Evolutionary conservation across 1,140 invertebrate species (phyloP).

Genomic region (Cydia pomonella): DNA sequence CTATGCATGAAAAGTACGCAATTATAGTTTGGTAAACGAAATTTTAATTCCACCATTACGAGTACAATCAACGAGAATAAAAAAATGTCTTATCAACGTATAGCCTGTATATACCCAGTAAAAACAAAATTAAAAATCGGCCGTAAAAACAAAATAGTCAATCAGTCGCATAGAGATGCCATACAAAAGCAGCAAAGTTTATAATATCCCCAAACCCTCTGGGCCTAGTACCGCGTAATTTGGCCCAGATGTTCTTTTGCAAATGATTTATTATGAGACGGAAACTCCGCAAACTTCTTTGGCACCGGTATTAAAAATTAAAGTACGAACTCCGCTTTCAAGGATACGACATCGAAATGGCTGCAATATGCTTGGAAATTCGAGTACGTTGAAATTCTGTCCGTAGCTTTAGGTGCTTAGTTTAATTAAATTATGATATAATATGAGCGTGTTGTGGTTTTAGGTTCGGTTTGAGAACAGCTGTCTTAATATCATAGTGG

Average conservation of each 20-base stretch:
- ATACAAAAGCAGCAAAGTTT: slow-evolving; percentile 12
- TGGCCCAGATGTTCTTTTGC: slow-evolving; percentile 8
- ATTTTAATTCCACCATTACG: no score
- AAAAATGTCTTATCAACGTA: no score
- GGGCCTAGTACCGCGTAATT: background rate
- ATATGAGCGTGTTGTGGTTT: no score
- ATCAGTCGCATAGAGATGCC: background rate
- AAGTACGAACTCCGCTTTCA: background rate
- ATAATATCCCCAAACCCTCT: background rate
- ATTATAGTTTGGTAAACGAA: no score
- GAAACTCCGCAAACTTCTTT: slow-evolving; percentile 3
- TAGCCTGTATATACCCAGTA: no score
- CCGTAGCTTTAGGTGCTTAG: background rate
- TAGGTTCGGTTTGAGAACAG: no score
- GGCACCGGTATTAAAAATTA: slow-evolving; percentile 10
- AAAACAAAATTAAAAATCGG: no score
- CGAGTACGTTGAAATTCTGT: background rate
- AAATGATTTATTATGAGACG: slow-evolving; percentile 13
- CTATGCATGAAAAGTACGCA: no score
- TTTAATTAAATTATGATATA: background rate
- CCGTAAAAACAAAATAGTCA: background rate
- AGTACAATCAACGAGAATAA: no score
- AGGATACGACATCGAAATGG: background rate
- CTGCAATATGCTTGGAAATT: background rate
- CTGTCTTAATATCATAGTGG: no score